Conservation (phyloP, 2,113 vertebrate genomes). For the Chionomys nivalis region DNA sequence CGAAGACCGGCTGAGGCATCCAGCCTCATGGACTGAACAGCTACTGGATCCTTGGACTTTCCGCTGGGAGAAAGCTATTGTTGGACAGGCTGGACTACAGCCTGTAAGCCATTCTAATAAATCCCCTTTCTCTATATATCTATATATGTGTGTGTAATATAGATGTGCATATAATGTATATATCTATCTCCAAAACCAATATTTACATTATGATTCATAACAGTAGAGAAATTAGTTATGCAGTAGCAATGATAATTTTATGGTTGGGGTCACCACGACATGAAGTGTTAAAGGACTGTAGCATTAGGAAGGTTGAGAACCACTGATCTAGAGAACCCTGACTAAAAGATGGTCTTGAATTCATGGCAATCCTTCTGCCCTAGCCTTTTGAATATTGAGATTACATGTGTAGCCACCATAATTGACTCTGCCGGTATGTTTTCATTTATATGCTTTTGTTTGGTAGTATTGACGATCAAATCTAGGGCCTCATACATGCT, state of each 20-base stretch:
- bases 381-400: not conserved
- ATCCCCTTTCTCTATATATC: not conserved
- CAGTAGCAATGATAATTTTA: not conserved
- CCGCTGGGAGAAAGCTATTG: not conserved
- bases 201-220: not conserved
- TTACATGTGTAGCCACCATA: not conserved
- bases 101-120: not conserved
- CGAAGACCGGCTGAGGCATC: not conserved
- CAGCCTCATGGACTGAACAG: not conserved
- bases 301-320: not conserved
- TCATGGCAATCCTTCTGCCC: not conserved
- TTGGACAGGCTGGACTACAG: not conserved
- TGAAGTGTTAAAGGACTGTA: not conserved
- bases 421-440: not conserved
- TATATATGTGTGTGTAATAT: too few species aligned
- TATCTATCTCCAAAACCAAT: not conserved
- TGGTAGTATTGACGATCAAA: not conserved
- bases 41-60: not conserved
- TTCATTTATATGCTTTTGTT: not conserved
- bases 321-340: not conserved
- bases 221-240: not conserved
- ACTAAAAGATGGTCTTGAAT: not conserved
- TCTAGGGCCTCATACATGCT: not conserved
- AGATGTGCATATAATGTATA: too few species aligned
- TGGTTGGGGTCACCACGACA: not conserved